phyloP scores from a whole-genome alignment of 2,888 invertebrate species.

The Apamea epomidion region DNA sequence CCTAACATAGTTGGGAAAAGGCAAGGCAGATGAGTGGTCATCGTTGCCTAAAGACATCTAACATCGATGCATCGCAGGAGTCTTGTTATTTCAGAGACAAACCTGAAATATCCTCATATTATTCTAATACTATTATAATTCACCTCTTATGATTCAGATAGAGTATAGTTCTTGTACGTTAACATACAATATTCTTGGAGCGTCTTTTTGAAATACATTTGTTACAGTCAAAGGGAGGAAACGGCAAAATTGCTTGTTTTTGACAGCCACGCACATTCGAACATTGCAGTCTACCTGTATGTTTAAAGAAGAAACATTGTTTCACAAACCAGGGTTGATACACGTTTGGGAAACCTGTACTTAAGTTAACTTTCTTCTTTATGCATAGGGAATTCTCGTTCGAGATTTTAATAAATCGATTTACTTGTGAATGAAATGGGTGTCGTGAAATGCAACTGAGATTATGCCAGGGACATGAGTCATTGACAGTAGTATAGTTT shows the following conservation, averaged over 20 bases:
- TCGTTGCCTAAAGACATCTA: neutral
- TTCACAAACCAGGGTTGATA: neutral
- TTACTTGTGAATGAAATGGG: neutral
- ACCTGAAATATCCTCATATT: neutral
- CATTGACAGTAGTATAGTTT: neutral
- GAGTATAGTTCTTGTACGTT: neutral
- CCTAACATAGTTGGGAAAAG: too few relatives aligned
- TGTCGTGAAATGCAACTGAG: neutral
- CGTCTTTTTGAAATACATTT: conserved; percentile 29
- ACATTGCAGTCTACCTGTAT: neutral
- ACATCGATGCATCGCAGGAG: neutral
- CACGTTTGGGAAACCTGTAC: neutral
- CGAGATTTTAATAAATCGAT: neutral
- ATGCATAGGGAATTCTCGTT: neutral
- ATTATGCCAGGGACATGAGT: neutral
- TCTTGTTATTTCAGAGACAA: conserved; percentile 4
- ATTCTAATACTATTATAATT: conserved; percentile 16
- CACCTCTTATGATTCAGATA: neutral
- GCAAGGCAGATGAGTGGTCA: neutral
- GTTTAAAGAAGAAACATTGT: neutral
- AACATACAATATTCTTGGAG: conserved; percentile 18
- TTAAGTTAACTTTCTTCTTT: neutral
- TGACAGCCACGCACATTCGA: conserved; percentile 2
- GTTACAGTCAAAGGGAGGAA: conserved; percentile 35
- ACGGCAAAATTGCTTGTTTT: conserved; percentile 22